phyloP scores from a whole-genome alignment of 2,888 invertebrate species.

The Furcula furcula region DNA sequence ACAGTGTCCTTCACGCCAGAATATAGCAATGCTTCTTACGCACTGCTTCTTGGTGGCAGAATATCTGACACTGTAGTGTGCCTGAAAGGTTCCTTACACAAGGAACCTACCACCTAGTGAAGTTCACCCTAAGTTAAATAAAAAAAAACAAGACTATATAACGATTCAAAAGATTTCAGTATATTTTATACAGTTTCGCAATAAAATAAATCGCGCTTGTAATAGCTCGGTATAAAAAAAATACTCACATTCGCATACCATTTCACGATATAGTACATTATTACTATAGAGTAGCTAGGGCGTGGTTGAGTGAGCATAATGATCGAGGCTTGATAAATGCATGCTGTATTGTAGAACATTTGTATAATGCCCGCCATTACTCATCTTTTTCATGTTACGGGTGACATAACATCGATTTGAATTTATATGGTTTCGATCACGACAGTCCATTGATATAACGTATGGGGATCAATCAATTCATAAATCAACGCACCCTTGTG shows the following conservation, averaged over 20 bases:
- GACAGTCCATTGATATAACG: not conserved
- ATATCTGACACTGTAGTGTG: too few species aligned
- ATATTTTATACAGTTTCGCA: too few species aligned
- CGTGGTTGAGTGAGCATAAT: constrained; percentile 11
- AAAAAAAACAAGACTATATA: too few species aligned
- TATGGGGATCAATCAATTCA: too few species aligned
- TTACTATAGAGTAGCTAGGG: constrained; percentile 8
- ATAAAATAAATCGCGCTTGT: not conserved
- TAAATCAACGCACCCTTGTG: too few species aligned
- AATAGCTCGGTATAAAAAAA: not conserved
- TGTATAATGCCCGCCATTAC: constrained; percentile 15
- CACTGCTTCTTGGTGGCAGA: too few species aligned
- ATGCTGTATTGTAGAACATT: constrained; percentile 12
- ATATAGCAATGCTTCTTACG: too few species aligned
- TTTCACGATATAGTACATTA: constrained; percentile 13
- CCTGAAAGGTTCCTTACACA: too few species aligned
- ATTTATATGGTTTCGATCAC: constrained; percentile 16
- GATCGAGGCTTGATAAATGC: constrained; percentile 15
- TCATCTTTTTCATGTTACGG: constrained; percentile 20
- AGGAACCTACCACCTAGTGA: too few species aligned
- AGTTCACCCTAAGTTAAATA: too few species aligned
- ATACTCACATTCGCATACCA: constrained; percentile 6
- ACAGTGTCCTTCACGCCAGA: too few species aligned
- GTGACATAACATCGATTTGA: constrained; percentile 10
- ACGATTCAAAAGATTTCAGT: too few species aligned